phyloP scores from a whole-genome alignment of 2,797 vertebrate species.

The Micromesistius poutassou region DNA sequence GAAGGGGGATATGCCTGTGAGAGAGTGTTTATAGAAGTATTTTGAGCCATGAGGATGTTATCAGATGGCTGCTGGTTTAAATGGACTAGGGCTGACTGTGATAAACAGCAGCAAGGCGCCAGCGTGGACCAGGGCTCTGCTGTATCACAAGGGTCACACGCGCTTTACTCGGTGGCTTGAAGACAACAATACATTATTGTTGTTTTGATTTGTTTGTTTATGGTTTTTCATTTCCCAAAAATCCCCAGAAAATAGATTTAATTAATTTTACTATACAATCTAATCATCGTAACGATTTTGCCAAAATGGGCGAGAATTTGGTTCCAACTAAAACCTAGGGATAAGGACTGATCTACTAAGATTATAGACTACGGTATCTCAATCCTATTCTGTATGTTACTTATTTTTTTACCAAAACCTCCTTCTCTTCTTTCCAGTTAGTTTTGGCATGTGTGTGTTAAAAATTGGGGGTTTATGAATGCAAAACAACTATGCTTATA shows the following conservation, averaged over 20 bases:
- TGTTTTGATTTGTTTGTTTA: too few relatives aligned
- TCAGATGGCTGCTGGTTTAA: slow-evolving; percentile 49
- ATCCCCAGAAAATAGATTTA: neutral
- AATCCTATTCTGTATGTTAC: too few relatives aligned
- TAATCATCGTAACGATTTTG: neutral
- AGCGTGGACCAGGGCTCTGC: neutral
- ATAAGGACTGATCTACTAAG: neutral
- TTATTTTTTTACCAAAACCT: too few relatives aligned
- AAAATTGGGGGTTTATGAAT: neutral
- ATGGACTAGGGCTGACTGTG: slow-evolving; percentile 26
- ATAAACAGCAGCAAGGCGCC: slow-evolving; percentile 48
- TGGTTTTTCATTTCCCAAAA: neutral
- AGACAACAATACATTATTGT: neutral
- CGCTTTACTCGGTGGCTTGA: neutral
- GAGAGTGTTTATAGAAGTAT: slow-evolving; percentile 43
- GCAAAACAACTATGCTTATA: neutral
- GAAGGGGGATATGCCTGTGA: slow-evolving; percentile 35
- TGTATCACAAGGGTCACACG: neutral
- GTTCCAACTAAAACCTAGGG: neutral
- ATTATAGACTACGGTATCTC: neutral
- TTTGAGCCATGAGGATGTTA: slow-evolving; percentile 36
- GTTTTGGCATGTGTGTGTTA: neutral
- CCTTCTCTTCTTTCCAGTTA: too few relatives aligned
- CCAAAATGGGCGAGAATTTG: too few relatives aligned
- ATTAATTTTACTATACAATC: neutral